Conservation (phyloP, 2,113 vertebrate species). For the human (Homo sapiens) region DNA sequence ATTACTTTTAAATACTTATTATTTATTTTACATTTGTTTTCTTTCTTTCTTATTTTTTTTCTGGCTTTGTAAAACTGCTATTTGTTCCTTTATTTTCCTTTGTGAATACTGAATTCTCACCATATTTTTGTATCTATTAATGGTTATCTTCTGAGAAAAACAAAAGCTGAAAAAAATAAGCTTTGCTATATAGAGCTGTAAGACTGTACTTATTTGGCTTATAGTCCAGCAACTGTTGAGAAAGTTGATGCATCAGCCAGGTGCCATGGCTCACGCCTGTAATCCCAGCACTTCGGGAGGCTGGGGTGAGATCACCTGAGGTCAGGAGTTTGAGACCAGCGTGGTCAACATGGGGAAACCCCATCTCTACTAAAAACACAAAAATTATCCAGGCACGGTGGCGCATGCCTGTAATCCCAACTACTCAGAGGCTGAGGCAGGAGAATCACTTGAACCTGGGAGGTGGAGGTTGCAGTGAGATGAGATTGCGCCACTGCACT, state of each 20-base stretch:
- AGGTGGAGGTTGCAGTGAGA: too few relatives aligned
- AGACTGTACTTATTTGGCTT: neutral
- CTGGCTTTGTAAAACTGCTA: neutral
- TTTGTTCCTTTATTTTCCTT: neutral
- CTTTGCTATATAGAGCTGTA: neutral
- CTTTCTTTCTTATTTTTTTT: neutral
- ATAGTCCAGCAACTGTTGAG: neutral
- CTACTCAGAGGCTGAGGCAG: too few relatives aligned
- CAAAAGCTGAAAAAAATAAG: neutral
- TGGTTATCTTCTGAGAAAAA: slow-evolving; percentile 21
- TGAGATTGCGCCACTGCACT: too few relatives aligned
- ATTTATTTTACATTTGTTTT: slow-evolving; percentile 13
- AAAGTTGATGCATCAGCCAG: neutral
- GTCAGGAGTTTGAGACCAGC: too few relatives aligned
- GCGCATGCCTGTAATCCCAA: too few relatives aligned
- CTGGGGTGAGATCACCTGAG: too few relatives aligned
- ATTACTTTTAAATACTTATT: neutral
- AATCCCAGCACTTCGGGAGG: too few relatives aligned
- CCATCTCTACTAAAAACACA: too few relatives aligned
- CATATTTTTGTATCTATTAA: neutral
- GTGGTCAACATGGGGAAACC: too few relatives aligned
- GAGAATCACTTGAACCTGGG: too few relatives aligned
- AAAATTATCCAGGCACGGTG: too few relatives aligned
- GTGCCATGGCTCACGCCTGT: too few relatives aligned
- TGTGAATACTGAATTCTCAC: neutral